A percentile compares a stretch with the other conserved stretches of the same genome.
These are phyloP conservation scores for Desmophyllum pertusum DNA, from an alignment of 92 coral and sea anemone genomes.

Conservation along the genomic window DNA sequence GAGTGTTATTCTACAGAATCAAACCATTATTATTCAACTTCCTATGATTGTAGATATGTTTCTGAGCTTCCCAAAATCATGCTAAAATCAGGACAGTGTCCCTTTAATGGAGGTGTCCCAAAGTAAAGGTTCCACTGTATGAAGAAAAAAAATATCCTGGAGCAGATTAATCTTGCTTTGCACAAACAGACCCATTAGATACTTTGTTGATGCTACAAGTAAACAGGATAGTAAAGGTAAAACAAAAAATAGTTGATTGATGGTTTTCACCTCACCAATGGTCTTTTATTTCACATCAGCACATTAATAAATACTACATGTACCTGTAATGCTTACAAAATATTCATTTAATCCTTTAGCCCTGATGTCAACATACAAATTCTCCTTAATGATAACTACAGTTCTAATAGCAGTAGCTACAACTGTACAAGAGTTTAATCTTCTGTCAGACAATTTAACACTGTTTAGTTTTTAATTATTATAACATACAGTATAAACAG, in stretches of 20 bases:
- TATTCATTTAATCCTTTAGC: neutral
- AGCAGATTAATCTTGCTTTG: neutral
- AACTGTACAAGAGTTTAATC: too few relatives aligned
- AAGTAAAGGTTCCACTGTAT: too few relatives aligned
- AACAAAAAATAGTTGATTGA: neutral
- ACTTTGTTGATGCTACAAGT: neutral
- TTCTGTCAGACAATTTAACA: neutral
- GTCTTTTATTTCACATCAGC: neutral
- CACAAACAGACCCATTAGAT: neutral
- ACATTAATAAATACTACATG: conserved; percentile 7
- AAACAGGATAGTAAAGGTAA: neutral
- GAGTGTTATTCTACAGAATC: too few relatives aligned
- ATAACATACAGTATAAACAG: neutral
- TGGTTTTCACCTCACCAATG: neutral
- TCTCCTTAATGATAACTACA: neutral
- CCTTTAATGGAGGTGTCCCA: too few relatives aligned
- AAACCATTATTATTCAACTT: too few relatives aligned
- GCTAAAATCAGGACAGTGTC: too few relatives aligned
- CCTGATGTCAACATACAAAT: neutral
- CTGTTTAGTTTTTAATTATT: neutral
- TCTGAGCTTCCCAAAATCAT: too few relatives aligned
- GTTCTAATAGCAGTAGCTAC: neutral
- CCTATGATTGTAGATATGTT: too few relatives aligned
- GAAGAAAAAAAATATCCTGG: too few relatives aligned
- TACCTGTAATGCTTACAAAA: neutral